Base-by-base conservation (phyloP, 2,797 vertebrate genomes). In the Chromis chromis region DNA sequence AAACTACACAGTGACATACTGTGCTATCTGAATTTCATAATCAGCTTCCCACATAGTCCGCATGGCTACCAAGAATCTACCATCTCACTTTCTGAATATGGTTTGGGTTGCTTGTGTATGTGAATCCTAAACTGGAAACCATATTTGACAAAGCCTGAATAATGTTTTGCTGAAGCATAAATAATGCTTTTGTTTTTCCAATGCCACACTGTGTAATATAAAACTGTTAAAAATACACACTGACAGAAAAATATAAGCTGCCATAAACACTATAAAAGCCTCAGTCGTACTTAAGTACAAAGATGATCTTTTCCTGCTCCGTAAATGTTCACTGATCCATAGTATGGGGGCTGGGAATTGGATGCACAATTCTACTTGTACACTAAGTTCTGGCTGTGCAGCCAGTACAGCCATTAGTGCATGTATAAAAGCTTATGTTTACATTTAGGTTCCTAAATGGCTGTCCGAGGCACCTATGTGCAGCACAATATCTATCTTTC, bases 181-280 rank as follows among this genome's bases (percentile, higher is more conserved):
- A 61, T 77, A 82, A 86, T 69, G 76, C 22, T 67, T 80, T 75
- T 78, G 70, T 82, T 83, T 83, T 73, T 63, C 42, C 63, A 70
- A 75, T 77, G 76, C 52, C 78, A 74, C 70, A 53, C 65, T 24
- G 25, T 28, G 50, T 40, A 65, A 70, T 42, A 52, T 17, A 53
- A 59, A 72, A 39, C 36, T 12, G 42, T 69, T 81, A 46, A 39
- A 76, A 75, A 56, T 44, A 63, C 10, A 39, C 19, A 27, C 24
- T 52, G 36, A 52, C 46, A 50, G 62, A 39, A 42, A 76, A 55
- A 70, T 59, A 74, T 50, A 65, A 67, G 56, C 57, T 21, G 33
- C 22, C 36, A 46, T 40, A 79, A 79, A 74, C 61, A 60, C 16
- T 48, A 12, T 65, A 56, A 76, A 78, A 82, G 56, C 56, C 48